These are phyloP conservation scores for Diploscapter pachys DNA, from an alignment of 1,140 invertebrate species.

Conservation along the genomic window DNA sequence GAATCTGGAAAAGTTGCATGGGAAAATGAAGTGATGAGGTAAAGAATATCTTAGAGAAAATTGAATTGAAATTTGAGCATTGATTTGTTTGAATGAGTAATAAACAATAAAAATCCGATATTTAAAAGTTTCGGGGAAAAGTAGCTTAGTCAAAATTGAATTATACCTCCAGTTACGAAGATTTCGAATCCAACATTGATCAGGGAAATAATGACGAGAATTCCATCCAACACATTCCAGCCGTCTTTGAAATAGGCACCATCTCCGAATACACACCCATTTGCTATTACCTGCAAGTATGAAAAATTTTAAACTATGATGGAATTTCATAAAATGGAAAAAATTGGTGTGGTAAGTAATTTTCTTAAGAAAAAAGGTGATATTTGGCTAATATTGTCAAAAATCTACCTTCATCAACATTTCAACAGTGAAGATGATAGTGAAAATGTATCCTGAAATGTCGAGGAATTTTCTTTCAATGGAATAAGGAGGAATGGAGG, in stretches of 20 bases:
- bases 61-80: no score
- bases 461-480: constrained; percentile 80
- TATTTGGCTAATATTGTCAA: constrained; percentile 17
- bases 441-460: constrained; percentile 93
- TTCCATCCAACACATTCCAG: constrained; percentile 99
- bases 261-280: constrained; percentile 86
- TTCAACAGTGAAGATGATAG: constrained; percentile 88
- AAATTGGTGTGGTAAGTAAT: no score
- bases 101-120: no score
- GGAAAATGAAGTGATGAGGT: neutral
- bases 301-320: no score
- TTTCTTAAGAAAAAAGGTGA: constrained; percentile 24
- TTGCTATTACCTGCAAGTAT: constrained; percentile 75
- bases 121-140: no score
- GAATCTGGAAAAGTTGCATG: constrained; percentile 47
- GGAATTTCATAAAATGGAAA: no score
- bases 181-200: constrained; percentile 91
- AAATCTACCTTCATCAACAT: constrained; percentile 87
- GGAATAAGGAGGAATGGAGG: constrained; percentile 87
- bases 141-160: no score
- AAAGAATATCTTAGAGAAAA: neutral
- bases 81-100: no score
- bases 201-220: constrained; percentile 91
- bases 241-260: constrained; percentile 94
- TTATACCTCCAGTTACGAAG: constrained; percentile 66